Evolutionary conservation across 2,113 vertebrate genomes (phyloP).

Genomic region (Noturus placidus): DNA sequence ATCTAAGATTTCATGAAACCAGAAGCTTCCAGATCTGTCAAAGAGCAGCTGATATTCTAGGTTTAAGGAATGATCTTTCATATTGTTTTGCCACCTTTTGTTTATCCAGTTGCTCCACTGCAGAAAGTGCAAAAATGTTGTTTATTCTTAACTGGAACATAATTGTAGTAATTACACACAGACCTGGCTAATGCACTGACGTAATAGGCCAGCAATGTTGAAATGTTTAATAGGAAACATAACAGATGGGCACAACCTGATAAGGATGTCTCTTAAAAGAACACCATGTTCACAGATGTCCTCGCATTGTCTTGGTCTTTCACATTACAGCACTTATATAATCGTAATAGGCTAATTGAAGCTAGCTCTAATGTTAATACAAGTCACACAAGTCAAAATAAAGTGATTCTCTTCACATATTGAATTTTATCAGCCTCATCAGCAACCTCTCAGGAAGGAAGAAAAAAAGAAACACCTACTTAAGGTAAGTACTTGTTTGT

Average conservation of each 20-base stretch:
- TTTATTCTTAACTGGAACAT: neutral
- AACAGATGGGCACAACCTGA: neutral
- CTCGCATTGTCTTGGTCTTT: neutral
- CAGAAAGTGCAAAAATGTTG: neutral
- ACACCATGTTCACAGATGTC: neutral
- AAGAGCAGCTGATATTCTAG: neutral
- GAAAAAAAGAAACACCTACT: neutral
- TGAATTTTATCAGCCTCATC: neutral
- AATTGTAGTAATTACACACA: neutral
- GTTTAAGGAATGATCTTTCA: neutral
- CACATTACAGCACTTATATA: neutral
- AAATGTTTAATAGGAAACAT: neutral
- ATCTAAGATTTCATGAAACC: slow-evolving; percentile 19
- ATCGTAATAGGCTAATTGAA: neutral
- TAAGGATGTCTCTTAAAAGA: neutral
- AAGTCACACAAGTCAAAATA: neutral
- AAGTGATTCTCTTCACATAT: neutral
- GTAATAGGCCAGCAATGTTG: neutral
- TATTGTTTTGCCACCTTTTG: neutral
- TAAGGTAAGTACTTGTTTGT: neutral
- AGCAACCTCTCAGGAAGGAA: neutral
- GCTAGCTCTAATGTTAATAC: neutral
- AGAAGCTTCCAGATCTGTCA: neutral
- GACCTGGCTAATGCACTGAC: neutral
- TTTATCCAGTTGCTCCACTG: neutral